phyloP scores from a whole-genome alignment of 1,140 invertebrate genomes.

The Drosophila truncata region DNA sequence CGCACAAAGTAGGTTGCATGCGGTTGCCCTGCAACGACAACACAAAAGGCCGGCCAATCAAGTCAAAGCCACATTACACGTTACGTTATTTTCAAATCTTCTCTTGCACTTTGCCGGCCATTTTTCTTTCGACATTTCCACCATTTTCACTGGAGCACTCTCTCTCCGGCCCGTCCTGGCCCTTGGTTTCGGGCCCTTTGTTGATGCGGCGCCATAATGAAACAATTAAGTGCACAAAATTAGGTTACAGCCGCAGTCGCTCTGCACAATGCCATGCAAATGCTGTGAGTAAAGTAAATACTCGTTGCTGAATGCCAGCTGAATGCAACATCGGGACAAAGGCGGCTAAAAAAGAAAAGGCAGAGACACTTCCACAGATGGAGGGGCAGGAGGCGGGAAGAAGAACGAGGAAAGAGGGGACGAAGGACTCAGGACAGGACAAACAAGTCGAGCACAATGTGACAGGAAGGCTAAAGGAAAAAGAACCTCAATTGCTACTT shows the following conservation, averaged over 20 bases:
- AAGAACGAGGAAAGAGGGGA: neutral
- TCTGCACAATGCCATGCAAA: constrained; percentile 76
- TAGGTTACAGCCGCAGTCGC: constrained; percentile 73
- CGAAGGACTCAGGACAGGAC: constrained; percentile 14
- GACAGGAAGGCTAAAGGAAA: constrained; percentile 47
- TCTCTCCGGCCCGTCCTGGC: neutral
- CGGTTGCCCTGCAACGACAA: constrained; percentile 55
- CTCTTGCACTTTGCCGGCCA: constrained; percentile 30
- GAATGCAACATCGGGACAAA: constrained; percentile 52
- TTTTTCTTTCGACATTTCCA: constrained; percentile 69
- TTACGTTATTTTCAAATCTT: constrained; percentile 67
- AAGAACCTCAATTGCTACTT: constrained; percentile 29
- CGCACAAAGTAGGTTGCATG: constrained; percentile 76
- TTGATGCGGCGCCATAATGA: constrained; percentile 82
- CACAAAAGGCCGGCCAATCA: constrained; percentile 66
- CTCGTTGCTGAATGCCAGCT: constrained; percentile 32
- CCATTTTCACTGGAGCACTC: constrained; percentile 21
- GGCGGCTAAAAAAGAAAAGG: constrained; percentile 40
- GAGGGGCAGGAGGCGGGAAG: neutral
- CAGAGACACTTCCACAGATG: constrained; percentile 36
- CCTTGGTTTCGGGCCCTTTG: constrained; percentile 59
- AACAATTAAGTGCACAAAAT: constrained; percentile 82
- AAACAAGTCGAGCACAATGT: constrained; percentile 51
- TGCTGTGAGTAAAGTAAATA: constrained; percentile 78
- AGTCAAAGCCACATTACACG: constrained; percentile 70